Evolutionary conservation across 1,140 invertebrate species (phyloP).

Genomic region (Ceratina japonica): DNA sequence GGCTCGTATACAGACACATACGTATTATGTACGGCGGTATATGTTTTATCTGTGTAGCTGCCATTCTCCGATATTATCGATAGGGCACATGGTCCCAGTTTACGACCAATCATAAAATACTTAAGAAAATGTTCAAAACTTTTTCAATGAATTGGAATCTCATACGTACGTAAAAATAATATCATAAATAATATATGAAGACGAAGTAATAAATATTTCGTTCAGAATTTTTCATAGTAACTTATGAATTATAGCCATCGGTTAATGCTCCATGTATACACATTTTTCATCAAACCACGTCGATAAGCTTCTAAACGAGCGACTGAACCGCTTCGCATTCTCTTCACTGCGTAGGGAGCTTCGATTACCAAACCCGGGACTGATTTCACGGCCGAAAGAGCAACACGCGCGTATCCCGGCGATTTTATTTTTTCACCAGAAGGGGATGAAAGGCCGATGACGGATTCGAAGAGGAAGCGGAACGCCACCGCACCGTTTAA

Average conservation of each 20-base stretch:
- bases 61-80: conserved; percentile 5
- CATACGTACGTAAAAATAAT: not conserved
- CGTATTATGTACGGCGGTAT: no score
- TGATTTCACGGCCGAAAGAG: conserved; percentile 12
- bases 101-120: conserved; percentile 10
- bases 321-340: no score
- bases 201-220: no score
- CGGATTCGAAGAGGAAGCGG: not conserved
- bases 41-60: no score
- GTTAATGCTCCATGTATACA: no score
- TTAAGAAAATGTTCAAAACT: conserved; percentile 14
- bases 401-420: not conserved
- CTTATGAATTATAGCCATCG: no score
- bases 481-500: not conserved
- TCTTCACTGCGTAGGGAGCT: no score
- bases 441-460: not conserved
- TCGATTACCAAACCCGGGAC: not conserved
- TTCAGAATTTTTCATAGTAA: no score
- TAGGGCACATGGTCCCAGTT: not conserved
- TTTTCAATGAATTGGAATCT: not conserved
- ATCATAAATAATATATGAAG: no score
- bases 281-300: no score
- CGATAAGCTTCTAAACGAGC: no score
- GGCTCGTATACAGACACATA: not conserved
- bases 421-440: not conserved